Conservation (phyloP, 2,888 invertebrate genomes). For the Polietes domitor region DNA sequence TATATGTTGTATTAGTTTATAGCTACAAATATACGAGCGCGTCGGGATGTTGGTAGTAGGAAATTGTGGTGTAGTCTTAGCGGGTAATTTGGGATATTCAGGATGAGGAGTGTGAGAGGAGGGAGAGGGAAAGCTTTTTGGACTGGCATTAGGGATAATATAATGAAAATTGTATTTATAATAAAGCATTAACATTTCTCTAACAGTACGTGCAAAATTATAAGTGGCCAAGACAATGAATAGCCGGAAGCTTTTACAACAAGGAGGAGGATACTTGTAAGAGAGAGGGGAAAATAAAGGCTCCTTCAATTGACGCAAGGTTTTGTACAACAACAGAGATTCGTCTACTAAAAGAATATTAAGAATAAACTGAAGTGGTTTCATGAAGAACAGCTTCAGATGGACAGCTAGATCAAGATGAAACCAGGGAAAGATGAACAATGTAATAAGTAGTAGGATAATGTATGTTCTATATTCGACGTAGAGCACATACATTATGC, state of each 20-base stretch:
- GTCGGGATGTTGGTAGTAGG: background rate
- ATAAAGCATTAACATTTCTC: slow-evolving; percentile 37
- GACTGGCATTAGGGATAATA: slow-evolving; percentile 9
- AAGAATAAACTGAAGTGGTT: no score
- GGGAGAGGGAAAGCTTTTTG: background rate
- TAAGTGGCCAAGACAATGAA: background rate
- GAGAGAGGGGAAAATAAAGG: background rate
- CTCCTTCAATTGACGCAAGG: background rate
- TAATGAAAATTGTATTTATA: slow-evolving; percentile 19
- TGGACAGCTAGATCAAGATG: no score
- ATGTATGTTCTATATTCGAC: no score
- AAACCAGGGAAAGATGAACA: no score
- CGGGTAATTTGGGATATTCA: background rate
- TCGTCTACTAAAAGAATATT: no score
- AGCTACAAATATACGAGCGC: background rate
- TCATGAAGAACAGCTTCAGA: no score
- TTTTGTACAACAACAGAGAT: no score
- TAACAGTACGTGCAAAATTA: slow-evolving; percentile 51
- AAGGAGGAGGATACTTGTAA: background rate
- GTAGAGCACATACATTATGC: no score
- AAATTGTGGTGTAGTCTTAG: background rate
- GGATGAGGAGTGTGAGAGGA: background rate
- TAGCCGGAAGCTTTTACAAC: background rate
- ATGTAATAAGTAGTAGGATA: no score
- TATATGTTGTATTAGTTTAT: background rate